A percentile compares a stretch with the other conserved stretches of the same genome.
phyloP scores from a whole-genome alignment of 2,113 vertebrate genomes.

The Pomatorhinus ruficollis region DNA sequence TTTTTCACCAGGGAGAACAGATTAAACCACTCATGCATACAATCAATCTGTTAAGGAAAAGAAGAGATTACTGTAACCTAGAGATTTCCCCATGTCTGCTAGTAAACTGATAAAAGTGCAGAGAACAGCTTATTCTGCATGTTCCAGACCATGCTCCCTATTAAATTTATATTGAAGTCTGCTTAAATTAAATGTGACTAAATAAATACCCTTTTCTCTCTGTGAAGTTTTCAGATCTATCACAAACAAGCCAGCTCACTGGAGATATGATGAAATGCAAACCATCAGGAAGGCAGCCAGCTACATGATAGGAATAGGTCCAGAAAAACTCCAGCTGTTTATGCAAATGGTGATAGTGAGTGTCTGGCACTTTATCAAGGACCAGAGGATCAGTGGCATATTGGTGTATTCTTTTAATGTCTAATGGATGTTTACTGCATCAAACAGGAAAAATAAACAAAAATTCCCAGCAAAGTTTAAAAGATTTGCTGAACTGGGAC shows the following conservation, averaged over 20 bases:
- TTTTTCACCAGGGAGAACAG: not conserved
- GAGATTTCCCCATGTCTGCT: not conserved
- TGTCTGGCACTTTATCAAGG: conserved; percentile 53
- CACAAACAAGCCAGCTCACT: not conserved
- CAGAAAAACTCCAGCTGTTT: conserved; percentile 62
- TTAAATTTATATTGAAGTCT: conserved; percentile 4
- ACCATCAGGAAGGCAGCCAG: conserved; percentile 46
- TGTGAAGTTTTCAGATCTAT: conserved; percentile 26
- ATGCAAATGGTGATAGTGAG: conserved; percentile 46
- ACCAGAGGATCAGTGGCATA: conserved; percentile 41
- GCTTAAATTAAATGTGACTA: conserved; percentile 15
- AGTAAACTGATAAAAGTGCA: not conserved
- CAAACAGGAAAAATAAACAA: not conserved
- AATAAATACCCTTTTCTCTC: not conserved
- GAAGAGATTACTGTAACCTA: not conserved
- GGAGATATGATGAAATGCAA: not conserved
- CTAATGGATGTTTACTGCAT: conserved; percentile 27
- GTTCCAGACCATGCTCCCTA: not conserved
- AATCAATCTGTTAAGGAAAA: not conserved
- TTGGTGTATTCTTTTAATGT: conserved; percentile 11
- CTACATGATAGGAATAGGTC: conserved; percentile 24
- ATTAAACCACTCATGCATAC: not conserved
- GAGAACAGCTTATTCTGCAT: not conserved
- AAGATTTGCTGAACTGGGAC: not conserved
- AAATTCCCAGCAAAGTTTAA: not conserved